Conservation (phyloP, 2,888 invertebrate species). For the Danaus chrysippus region DNA sequence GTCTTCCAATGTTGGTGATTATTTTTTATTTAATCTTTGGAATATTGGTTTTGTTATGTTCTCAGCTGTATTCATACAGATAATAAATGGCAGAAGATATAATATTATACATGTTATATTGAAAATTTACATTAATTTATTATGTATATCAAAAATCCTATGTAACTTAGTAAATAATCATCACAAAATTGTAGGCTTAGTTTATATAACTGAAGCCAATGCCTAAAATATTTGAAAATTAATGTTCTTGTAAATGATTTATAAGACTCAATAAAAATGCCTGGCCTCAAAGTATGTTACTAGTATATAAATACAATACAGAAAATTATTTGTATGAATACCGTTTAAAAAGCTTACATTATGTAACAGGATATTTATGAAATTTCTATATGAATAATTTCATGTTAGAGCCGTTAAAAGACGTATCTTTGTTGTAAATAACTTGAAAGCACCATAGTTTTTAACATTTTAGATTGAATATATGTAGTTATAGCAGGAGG, state of each 20-base stretch:
- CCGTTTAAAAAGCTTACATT: background rate
- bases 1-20: conserved; percentile 61
- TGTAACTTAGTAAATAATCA: too few species aligned
- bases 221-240: too few species aligned
- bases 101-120: background rate
- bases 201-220: too few species aligned
- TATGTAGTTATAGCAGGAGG: conserved; percentile 66
- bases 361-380: background rate
- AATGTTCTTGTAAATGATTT: too few species aligned
- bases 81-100: background rate
- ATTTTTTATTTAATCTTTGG: conserved; percentile 50
- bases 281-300: too few species aligned
- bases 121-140: background rate
- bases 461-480: conserved; percentile 61
- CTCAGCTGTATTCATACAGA: conserved; percentile 16
- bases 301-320: too few species aligned
- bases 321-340: too few species aligned
- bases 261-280: too few species aligned
- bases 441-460: conserved; percentile 43
- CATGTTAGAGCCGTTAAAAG: background rate
- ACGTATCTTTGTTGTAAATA: conserved; percentile 17
- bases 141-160: background rate
- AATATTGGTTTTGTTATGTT: conserved; percentile 52
- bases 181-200: too few species aligned
- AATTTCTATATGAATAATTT: conserved; percentile 1